Evolutionary conservation across 1,140 invertebrate species (phyloP), one percentile per base, ranked within the genome.

Genomic region (Scaptomyza pallida): DNA sequence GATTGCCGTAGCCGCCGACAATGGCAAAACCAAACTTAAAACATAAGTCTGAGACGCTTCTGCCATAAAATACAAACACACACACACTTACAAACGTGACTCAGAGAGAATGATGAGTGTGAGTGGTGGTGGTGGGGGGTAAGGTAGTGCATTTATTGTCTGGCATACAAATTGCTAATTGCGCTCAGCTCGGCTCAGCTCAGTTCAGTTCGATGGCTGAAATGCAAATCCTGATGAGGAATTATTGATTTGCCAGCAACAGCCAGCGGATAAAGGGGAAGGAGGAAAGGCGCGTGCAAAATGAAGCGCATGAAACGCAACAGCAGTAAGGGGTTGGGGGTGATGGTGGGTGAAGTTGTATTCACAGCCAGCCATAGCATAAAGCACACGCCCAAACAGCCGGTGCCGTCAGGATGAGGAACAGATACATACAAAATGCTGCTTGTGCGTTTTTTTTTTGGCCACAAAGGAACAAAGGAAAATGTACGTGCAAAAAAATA

Each of bases 161-260:
- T 72, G 56, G 70, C 51, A 73, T 73, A 69, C 57, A 60, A 73
- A 73, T 65, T 71, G 68, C 62, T 71, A 65, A 71, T 71, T 65
- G 61, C 44, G 47, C 30, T 43, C n/a, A n/a, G 44, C 57, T 4
- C 23, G 4, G 21, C 21, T n/a, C n/a, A n/a, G n/a, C n/a, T n/a
- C n/a, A n/a, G n/a, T n/a, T n/a, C n/a, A n/a, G n/a, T n/a, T n/a
- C 21, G 21, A 17, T 26, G 63, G 40, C 51, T 41, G 16, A 64
- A 71, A 71, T 65, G 63, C 62, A 86, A 82, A 88, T 88, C 78
- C 78, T 81, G 70, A 78, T 88, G 75, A 74, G 75, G 76, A 88
- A 72, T 81, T 86, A 86, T 86, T 86, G 81, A 86, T 86, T 86
- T 88, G 69, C 80, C 68, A 21, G 45, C 41, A 55, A 17, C 35